Evolutionary conservation across 1,140 invertebrate genomes (phyloP), one percentile per base, ranked within the genome.

Genomic region (Drosophila triauraria): DNA sequence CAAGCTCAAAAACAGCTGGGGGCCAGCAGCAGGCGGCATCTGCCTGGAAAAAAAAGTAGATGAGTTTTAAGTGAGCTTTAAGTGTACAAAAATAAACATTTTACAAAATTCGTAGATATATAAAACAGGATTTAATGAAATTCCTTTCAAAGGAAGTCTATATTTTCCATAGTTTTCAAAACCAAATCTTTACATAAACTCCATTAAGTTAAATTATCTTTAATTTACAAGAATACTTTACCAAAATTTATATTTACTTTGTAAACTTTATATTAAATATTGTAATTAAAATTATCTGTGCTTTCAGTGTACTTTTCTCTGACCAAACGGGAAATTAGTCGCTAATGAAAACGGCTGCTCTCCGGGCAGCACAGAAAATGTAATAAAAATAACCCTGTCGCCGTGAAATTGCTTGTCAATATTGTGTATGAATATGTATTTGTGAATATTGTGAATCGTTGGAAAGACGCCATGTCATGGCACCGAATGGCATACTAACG

Each of bases 401-500:
- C 54, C 17, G 67, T 51, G 69, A 71, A 72, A 50, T 71, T 72
- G 35, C 53, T 59, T 71, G 53, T 23, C 69, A 27, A 72, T 72
- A 71, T 71, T 13, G 30, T n/a, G 47, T 59, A 30, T 12, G 44
- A 35, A 72, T 71, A 48, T 48, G 32, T 43, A 40, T 65, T 27
- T 57, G 12, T 17, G 15, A 56, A 68, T 40, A 54, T 27, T 57
- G 12, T 17, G 15, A 56, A 68, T 40, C 40, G 17, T 10, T 20
- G 35, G 17, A 69, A 42, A 70, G 43, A 1, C 10, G 67, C 10
- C 23, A 27, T 48, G 68, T 72, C 69, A 72, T 60, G 69, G 20
- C n/a, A 46, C 51, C 25, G 57, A 47, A 48, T 35, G 32, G 67
- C 46, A 72, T 35, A 40, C 35, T 51, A 72, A 58, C 69, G 67